Base-by-base conservation (phyloP, 1,140 invertebrate genomes). In the Calliopsis andreniformis region DNA sequence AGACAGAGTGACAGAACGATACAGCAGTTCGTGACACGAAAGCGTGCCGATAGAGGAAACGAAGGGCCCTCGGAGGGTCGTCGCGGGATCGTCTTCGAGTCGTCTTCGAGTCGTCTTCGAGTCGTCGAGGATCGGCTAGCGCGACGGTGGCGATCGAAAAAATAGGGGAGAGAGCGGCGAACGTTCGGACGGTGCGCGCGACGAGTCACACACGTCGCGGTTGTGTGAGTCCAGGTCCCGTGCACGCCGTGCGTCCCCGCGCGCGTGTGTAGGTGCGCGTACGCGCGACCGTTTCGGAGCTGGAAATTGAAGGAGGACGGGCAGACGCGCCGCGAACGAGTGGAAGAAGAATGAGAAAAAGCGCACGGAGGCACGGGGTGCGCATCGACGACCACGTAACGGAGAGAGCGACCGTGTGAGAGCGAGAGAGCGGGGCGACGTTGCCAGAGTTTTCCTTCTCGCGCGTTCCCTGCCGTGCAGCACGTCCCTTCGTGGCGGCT, bases 381-480 rank as follows among this genome's bases (percentile, higher is more conserved):
- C 59, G 51, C 49, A 63, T 71, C 69, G 67, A 55, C 59, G 76
- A 76, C 71, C 63, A 66, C 66, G 72, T 58, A 51, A 58, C 62
- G 64, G 67, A 78, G 49, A 77, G 70, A 82, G 45, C 59, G 47
- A 72, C 58, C 42, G 35, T 39, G 35, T 39, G 58, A 53, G 81
- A 53, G 81, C 14, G 76, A 71, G 59, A 42, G 75, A 70, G 76
- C 77, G 66, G 83, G 85, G 87, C 88, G 85, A 89, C 86, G 88
- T 90, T 89, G 87, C 88, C 89, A 87, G 83, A 84, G 87, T 81
- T 85, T 80, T 69, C 86, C 80, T 85, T 80, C 76, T 86, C 79
- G 69, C 79, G 69, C 72, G 68, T 78, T 72, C 67, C 61, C 55
- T 67, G 63, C 80, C 8, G 53, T 68, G 58, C 70, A 67, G 47